Evolutionary conservation across 1,140 invertebrate species (phyloP), one percentile per base, ranked within the genome.

Genomic region (Lordiphosa stackelbergi): DNA sequence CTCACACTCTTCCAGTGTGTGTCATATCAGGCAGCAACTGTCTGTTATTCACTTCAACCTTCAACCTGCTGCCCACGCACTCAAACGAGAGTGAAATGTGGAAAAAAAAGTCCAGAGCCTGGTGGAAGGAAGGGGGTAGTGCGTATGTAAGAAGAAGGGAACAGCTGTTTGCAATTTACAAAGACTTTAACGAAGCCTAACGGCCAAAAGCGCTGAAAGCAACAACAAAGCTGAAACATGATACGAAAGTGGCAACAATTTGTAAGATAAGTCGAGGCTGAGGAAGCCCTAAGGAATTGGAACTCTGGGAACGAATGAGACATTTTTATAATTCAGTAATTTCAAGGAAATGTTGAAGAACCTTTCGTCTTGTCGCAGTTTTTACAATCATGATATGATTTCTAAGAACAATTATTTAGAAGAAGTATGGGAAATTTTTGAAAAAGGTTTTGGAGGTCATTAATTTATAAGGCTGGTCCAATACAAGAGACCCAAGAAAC

Each of bases 141-240:
- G 6, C 6, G 22, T 49, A 7, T 36, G 13, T 6, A 10, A 13
- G 47, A 49, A 36, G 13, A 11, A n/a, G 28, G 36, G 54, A 65
- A 49, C 62, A 62, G 45, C 34, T 62, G 45, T 55, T 62, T 63
- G 13, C 28, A 43, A 56, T 49, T 62, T 56, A 56, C 43, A 56
- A 48, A 47, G 45, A 51, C 48, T 46, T 56, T 48, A 56, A 56
- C 45, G 54, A 56, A 48, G 54, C 54, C 40, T 45, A 36, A 45
- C 41, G 41, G 53, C 53, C 35, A 51, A 51, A 6, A 38, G 48
- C 36, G 22, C 2, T 19, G 41, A 38, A 37, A 46, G 10, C 16
- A 47, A 41, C 10, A 13, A 8, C 37, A 28, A 54, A 37, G 10
- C 35, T 24, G 8, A 49, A 61, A 16, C 40, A 19, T 28, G 48